These are phyloP conservation scores for Picus viridis DNA, from an alignment of 2,797 vertebrate species.

Conservation along the genomic window DNA sequence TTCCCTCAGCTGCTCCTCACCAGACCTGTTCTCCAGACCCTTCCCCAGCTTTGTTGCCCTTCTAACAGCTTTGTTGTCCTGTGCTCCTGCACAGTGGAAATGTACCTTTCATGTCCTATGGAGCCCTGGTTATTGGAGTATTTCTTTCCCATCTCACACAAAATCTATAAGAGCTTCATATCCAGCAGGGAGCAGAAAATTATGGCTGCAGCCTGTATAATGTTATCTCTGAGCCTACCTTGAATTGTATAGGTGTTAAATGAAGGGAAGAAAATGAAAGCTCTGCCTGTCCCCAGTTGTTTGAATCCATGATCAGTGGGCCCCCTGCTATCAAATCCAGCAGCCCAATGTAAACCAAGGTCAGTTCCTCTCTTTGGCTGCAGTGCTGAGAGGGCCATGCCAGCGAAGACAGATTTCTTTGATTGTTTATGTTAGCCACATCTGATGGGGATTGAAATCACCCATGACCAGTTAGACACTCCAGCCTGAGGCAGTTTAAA, in stretches of 20 bases:
- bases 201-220: neutral
- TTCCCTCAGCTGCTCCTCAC: too few relatives aligned
- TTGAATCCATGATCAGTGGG: constrained; percentile 1
- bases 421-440: constrained; percentile 47
- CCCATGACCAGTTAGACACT: neutral
- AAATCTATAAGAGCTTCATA: neutral
- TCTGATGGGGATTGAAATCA: constrained; percentile 3
- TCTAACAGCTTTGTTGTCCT: neutral
- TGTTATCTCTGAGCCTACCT: neutral
- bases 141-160: neutral
- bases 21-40: too few relatives aligned
- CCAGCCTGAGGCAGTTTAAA: constrained; percentile 1
- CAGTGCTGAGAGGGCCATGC: constrained; percentile 27
- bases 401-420: constrained; percentile 53
- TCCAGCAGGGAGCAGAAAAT: neutral
- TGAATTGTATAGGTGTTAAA: neutral
- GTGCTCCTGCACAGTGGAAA: neutral
- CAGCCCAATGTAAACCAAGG: constrained; percentile 54
- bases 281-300: neutral
- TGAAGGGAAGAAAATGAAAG: neutral
- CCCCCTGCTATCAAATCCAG: constrained; percentile 48
- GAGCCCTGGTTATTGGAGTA: neutral
- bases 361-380: constrained; percentile 2
- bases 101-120: neutral
- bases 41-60: too few relatives aligned